Conservation (phyloP, 2,113 vertebrate genomes). For the Azemiops feae region DNA sequence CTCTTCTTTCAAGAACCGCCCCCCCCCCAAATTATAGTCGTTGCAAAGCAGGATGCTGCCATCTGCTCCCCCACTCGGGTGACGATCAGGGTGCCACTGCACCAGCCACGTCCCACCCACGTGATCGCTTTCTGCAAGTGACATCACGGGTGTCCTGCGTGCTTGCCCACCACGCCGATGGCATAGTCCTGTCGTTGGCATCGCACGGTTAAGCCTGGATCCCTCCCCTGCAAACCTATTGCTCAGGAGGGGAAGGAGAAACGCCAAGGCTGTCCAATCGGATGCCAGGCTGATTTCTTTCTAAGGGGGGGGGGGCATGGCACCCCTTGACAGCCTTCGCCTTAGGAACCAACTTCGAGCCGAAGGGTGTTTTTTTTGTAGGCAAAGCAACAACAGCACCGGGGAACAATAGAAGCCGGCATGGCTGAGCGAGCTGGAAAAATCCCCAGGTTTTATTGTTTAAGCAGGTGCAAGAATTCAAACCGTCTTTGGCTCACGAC, state of each 20-base stretch:
- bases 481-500: background rate
- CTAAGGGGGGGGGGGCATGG: background rate
- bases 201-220: rapidly evolving
- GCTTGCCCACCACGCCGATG: background rate
- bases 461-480: background rate
- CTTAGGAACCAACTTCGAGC: background rate
- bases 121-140: background rate
- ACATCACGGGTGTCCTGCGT: background rate
- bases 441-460: background rate
- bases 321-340: background rate
- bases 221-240: background rate
- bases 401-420: background rate
- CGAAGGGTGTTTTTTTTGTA: background rate
- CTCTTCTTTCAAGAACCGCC: background rate
- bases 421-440: background rate
- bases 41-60: background rate
- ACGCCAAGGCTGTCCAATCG: background rate
- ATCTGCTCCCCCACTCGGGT: rapidly evolving
- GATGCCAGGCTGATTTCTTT: background rate
- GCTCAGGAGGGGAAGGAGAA: background rate
- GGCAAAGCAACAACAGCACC: background rate
- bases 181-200: background rate
- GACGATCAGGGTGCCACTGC: background rate
- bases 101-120: background rate
- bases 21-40: background rate